Percentiles rank a stretch among this genome's conserved stretches.
phyloP scores from a whole-genome alignment of 92 coral and sea anemone species.

The Porites cylindrica region DNA sequence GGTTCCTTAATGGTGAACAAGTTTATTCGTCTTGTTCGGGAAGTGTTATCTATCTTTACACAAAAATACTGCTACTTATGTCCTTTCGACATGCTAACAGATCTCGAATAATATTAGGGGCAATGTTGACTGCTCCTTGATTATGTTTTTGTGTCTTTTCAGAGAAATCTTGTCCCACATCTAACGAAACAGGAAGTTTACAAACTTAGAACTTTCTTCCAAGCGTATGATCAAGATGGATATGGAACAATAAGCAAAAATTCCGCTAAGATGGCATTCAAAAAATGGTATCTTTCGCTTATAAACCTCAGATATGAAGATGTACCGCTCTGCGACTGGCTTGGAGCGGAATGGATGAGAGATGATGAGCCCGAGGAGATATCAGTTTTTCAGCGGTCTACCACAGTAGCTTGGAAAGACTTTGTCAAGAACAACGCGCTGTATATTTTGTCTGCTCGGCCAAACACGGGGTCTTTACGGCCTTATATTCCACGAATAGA shows the following conservation, averaged over 20 bases:
- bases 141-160: background rate
- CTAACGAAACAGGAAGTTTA: slow-evolving; percentile 57
- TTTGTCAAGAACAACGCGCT: slow-evolving; percentile 43
- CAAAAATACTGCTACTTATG: too few relatives aligned
- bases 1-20: too few relatives aligned
- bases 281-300: slow-evolving; percentile 66
- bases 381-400: slow-evolving; percentile 2
- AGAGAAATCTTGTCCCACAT: slow-evolving; percentile 53
- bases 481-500: slow-evolving; percentile 65
- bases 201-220: slow-evolving; percentile 51
- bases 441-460: slow-evolving; percentile 62
- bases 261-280: slow-evolving; percentile 40
- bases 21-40: too few relatives aligned
- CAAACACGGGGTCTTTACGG: slow-evolving; percentile 62
- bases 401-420: slow-evolving; percentile 49
- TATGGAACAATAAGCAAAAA: slow-evolving; percentile 37
- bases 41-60: too few relatives aligned
- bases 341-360: slow-evolving; percentile 48
- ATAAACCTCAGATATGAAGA: slow-evolving; percentile 42
- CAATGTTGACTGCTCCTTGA: background rate
- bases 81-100: too few relatives aligned
- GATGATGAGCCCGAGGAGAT: background rate
- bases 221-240: slow-evolving; percentile 38
- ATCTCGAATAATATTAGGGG: background rate
- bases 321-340: slow-evolving; percentile 59